Percentiles rank a stretch among this genome's conserved stretches.
Evolutionary conservation across 2,888 invertebrate species (phyloP).

Genomic region (Creontiades dilutus): DNA sequence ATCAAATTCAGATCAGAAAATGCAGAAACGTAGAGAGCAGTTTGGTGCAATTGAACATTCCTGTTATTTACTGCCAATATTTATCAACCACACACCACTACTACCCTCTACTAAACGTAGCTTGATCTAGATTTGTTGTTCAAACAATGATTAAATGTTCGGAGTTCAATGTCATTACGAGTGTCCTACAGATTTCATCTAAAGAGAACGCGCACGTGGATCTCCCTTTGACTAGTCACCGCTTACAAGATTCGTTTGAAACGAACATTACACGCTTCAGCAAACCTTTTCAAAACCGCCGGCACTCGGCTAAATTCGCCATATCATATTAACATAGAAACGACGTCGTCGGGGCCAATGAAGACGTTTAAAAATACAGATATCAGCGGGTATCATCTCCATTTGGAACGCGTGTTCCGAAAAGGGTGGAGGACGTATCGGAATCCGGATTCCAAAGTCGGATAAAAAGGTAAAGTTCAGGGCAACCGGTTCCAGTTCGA

Average conservation of each 20-base stretch:
- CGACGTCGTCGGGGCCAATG: not conserved
- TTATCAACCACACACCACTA: no score
- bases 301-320: not conserved
- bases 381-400: not conserved
- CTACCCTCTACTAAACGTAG: no score
- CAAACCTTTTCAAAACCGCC: not conserved
- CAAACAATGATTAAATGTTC: no score
- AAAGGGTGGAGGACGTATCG: not conserved
- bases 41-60: no score
- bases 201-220: no score
- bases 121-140: no score
- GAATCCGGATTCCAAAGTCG: constrained; percentile 22
- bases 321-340: not conserved
- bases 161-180: no score
- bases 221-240: no score
- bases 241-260: not conserved
- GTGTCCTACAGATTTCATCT: no score
- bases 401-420: not conserved
- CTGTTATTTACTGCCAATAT: no score
- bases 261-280: not conserved
- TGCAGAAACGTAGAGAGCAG: no score
- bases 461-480: constrained; percentile 62
- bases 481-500: constrained; percentile 48
- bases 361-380: not conserved
- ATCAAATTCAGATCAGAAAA: no score